These are phyloP conservation scores for Drosophila novamexicana DNA, from an alignment of 1,140 invertebrate genomes.

Conservation along the genomic window DNA sequence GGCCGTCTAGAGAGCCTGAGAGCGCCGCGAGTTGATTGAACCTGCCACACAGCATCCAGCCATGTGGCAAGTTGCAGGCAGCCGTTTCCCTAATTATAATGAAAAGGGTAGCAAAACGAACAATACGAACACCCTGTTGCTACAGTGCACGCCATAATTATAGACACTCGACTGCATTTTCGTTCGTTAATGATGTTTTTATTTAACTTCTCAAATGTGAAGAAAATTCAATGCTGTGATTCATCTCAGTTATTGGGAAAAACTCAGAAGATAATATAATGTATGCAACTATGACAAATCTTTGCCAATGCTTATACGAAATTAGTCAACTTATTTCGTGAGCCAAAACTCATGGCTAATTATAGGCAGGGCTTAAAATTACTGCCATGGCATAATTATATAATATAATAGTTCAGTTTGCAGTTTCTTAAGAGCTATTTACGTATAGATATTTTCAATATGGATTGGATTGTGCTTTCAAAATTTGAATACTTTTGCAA, in stretches of 20 bases:
- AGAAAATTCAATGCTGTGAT: constrained; percentile 16
- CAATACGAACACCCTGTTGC: constrained; percentile 10
- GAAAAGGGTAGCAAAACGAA: constrained; percentile 27
- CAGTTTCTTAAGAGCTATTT: neutral
- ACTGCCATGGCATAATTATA: neutral
- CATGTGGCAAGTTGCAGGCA: constrained; percentile 51
- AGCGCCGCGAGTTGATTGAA: constrained; percentile 56
- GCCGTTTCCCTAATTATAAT: constrained; percentile 31
- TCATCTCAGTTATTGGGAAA: constrained; percentile 17
- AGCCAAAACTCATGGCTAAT: constrained; percentile 20
- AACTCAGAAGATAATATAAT: neutral
- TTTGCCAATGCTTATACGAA: neutral
- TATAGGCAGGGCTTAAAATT: constrained; percentile 9
- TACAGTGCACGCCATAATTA: constrained; percentile 42
- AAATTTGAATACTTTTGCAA: neutral
- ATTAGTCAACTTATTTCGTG: constrained; percentile 32
- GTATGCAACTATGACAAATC: constrained; percentile 24
- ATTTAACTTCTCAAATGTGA: neutral
- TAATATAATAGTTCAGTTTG: neutral
- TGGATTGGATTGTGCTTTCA: neutral
- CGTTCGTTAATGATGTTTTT: constrained; percentile 24
- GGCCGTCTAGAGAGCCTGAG: constrained; percentile 34
- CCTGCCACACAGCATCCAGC: constrained; percentile 45
- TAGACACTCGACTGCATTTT: constrained; percentile 1
- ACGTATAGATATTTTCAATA: neutral